Evolutionary conservation across 2,113 vertebrate species (phyloP), one percentile per base, ranked within the genome.

Genomic region (Takifugu bimaculatus): DNA sequence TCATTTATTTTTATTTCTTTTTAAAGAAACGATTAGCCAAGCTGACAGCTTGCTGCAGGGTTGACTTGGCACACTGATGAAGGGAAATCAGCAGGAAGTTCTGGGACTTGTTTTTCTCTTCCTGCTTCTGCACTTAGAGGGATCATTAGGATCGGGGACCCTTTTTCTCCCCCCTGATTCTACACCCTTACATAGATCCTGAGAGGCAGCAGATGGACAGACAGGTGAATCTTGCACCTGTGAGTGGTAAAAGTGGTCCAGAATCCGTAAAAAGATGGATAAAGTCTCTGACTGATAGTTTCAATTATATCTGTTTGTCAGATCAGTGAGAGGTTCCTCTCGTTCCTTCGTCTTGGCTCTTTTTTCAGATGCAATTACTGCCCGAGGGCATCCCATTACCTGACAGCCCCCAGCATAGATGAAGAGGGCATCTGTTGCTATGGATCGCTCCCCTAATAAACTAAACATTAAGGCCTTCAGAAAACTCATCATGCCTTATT

Each of bases 281-380:
- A 58, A 50, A 70, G 50, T 48, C 44, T 70, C 66, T 87, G 87
- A 88, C 87, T 90, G 87, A 90, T 89, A 75, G 78, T 81, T 87
- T 86, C 84, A 89, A 90, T 89, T 89, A 89, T 74, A 68, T 72
- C 62, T n/a, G 68, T 69, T 61, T 65, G 74, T 85, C 82, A 84
- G 76, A 86, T 87, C 68, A 67, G 77, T 75, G 63, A 75, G 70
- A 64, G 79, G 60, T 59, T 78, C 83, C 74, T 83, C 15, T 80
- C 68, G 80, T 84, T 86, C 60, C 55, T 81, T 84, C 80, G 79
- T 79, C 77, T 62, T 65, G 78, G 57, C 77, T 87, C 76, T 83
- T 89, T 87, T 84, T 79, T 85, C 84, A 76, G 78, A 74, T 84
- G 70, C 68, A 82, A 74, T 84, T 75, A 80, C 80, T 74, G 67